Evolutionary conservation across 2,113 vertebrate species (phyloP), one percentile per base, ranked within the genome.

Genomic region (Lonchura striata): DNA sequence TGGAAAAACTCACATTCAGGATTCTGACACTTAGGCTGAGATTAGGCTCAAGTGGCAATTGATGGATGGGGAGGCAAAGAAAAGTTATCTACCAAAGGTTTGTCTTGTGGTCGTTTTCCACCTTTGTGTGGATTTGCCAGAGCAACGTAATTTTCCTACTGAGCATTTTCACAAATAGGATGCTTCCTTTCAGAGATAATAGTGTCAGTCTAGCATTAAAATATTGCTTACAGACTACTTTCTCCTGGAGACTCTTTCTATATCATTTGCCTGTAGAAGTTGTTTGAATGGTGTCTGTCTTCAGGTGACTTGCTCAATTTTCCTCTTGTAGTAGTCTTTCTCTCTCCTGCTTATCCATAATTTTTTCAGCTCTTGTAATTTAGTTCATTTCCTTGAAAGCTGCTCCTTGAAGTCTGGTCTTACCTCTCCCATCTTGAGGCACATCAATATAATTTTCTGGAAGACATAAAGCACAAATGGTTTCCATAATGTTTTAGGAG

Each of bases 401-500:
- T 94, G 90, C 33, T 79, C 94, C 24, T 15, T 93, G 85, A 72
- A 88, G 90, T 87, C 47, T 53, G 76, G 30, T 92, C 91, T 95
- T 83, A 59, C 94, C 97, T 97, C 96, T 97, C 95, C 95, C 97
- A 97, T 98, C 97, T 96, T 95, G 98, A 98, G 98, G 98, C 98
- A 98, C 96, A 63, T 97, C 95, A 96, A 41, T 94, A 92, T 82
- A 54, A 66, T 88, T 96, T 97, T 97, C 96, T 97, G 90, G 35
- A 97, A 97, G 83, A 96, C 24, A 97, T 19, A 97, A 85, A 76
- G 15, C 47, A 81, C 52, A 90, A 39, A 88, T 27, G 9, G 28
- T 82, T 92, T 53, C n/a, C 41, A 33, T 61, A 52, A 81, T 11
- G 9, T 46, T 90, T 87, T 47, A 60, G 35, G 13, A 94, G 37